Conservation (phyloP, 2,797 vertebrate genomes). For the Spea hammondii region DNA sequence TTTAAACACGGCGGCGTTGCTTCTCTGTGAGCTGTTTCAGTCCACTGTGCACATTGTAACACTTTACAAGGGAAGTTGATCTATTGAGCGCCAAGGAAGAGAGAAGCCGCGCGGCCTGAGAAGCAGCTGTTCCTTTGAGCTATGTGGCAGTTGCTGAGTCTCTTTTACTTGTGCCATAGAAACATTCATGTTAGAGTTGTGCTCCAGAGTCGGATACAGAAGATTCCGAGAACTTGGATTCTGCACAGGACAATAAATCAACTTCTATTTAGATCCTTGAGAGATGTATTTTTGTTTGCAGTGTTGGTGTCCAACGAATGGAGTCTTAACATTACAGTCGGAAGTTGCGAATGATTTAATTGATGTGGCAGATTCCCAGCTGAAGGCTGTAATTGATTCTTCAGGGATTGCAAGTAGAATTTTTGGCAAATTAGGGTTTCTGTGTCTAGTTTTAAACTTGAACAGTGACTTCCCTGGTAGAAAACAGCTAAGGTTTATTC, state of each 20-base stretch:
- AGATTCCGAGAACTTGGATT: constrained; percentile 1
- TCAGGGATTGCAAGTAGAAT: not conserved
- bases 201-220: constrained; percentile 10
- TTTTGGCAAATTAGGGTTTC: not conserved
- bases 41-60: constrained; percentile 34
- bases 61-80: constrained; percentile 48
- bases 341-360: constrained; percentile 12
- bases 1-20: constrained; percentile 3
- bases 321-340: constrained; percentile 5
- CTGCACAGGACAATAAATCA: constrained; percentile 28
- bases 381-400: not conserved
- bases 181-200: constrained; percentile 21
- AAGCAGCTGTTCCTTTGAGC: constrained; percentile 47
- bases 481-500: not conserved
- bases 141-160: constrained; percentile 42
- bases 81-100: constrained; percentile 41
- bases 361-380: constrained; percentile 4
- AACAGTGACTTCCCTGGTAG: not conserved
- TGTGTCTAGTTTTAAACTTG: not conserved
- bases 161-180: constrained; percentile 23
- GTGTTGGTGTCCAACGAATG: not conserved
- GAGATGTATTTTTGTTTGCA: constrained; percentile 15
- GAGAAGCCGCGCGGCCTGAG: constrained; percentile 20
- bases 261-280: constrained; percentile 11
- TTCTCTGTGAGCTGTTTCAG: constrained; percentile 41